Evolutionary conservation across 2,797 vertebrate species (phyloP).

Genomic region (Tapera naevia): DNA sequence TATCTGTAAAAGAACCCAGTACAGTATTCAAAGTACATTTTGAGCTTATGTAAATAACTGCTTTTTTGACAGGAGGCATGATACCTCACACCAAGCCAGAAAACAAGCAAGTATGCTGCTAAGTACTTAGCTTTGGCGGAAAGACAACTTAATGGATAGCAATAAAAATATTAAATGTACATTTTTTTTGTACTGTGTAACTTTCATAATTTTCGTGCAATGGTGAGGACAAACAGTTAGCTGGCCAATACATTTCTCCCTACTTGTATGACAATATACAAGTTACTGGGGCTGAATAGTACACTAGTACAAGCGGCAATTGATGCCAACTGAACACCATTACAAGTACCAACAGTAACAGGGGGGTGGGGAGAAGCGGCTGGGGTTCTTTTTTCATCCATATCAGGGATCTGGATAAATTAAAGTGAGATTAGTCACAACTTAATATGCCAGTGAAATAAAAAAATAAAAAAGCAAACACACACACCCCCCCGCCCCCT

Average conservation of each 20-base stretch:
- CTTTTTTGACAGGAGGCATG: neutral
- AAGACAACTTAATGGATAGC: neutral
- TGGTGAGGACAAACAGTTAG: neutral
- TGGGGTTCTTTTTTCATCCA: neutral
- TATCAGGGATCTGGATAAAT: neutral
- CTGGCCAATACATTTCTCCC: neutral
- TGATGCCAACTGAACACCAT: neutral
- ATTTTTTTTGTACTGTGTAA: neutral
- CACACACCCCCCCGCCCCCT: too few species aligned
- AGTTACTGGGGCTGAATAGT: neutral
- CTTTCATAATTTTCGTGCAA: neutral
- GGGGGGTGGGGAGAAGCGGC: neutral
- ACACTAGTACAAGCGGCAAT: neutral
- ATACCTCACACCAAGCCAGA: neutral
- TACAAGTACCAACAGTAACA: neutral
- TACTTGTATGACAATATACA: neutral
- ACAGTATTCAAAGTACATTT: neutral
- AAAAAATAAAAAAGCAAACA: neutral
- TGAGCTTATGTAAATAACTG: neutral
- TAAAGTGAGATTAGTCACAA: neutral
- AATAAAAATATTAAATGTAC: neutral
- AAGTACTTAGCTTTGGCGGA: neutral
- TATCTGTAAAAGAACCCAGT: neutral
- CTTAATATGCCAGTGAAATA: neutral
- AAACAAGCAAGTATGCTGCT: neutral